Base-by-base conservation (phyloP, 1,140 invertebrate species). In the Diabrotica virgifera region DNA sequence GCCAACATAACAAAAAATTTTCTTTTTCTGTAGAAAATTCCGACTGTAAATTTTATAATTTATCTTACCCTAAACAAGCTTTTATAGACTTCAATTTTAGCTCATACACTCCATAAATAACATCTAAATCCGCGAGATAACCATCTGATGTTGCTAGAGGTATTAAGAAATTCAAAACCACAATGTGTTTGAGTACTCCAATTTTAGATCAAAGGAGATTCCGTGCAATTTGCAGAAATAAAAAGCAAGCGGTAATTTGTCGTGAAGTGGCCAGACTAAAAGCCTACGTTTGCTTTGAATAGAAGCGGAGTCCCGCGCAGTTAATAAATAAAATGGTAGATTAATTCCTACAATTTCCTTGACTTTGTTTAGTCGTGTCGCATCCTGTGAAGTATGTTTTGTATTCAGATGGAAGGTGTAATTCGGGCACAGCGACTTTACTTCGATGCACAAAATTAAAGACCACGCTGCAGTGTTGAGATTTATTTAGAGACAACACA, bases 271-370 rank as follows among this genome's bases (percentile, higher is more conserved):
- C 40, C 40, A 46, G 40, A 46, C 40, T 46, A 46, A 46, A 46
- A 46, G 40, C 40, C n/a, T 46, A 46, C 40, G 8, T 46, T 46
- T 46, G 40, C 40, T 46, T 46, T 46, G 40, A 46, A n/a, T 10
- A 46, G 8, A n/a, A 8, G 40, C n/a, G 8, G 8, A 46, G 8
- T 46, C 40, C 5, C 40, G 40, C 40, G 8, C 8, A 8, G 40
- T 46, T 46, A 46, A 46, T 46, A 46, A 46, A 46, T 46, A 46
- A 46, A 46, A 46, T 46, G 40, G 40, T 46, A 46, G 40, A 46
- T 46, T 46, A 46, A 46, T 46, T 46, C 40, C n/a, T 46, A 46
- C 40, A 46, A 46, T 46, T 46, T 46, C 40, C 40, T 46, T 46
- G 40, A 46, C 40, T 46, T 46, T 46, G 40, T 46, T 46, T 46